Percentiles rank a stretch among this genome's conserved stretches.
Evolutionary conservation across 2,797 vertebrate species (phyloP).

Genomic region (Peromyscus attwateri): DNA sequence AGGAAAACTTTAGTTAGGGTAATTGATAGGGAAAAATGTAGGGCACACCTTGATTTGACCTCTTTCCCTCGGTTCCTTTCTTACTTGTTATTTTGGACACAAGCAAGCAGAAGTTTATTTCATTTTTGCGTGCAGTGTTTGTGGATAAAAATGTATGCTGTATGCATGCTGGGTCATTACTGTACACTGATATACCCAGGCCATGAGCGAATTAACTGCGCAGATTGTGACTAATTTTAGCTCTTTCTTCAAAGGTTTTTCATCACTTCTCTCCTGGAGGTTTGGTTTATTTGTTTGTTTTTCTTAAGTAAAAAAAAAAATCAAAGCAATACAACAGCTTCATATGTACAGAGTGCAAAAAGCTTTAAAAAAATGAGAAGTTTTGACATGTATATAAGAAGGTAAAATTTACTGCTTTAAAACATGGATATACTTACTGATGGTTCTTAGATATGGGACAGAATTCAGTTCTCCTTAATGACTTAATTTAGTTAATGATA

Average conservation of each 20-base stretch:
- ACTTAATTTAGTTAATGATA: not conserved
- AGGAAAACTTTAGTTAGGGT: not conserved
- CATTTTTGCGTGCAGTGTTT: no score
- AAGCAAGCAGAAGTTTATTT: not conserved
- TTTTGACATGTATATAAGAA: not conserved
- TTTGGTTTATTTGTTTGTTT: not conserved
- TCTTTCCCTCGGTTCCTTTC: not conserved
- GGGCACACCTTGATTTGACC: not conserved
- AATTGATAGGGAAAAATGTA: not conserved
- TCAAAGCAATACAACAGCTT: not conserved
- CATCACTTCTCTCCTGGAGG: not conserved
- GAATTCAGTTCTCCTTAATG: not conserved
- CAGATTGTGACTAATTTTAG: not conserved
- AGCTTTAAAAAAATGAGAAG: not conserved
- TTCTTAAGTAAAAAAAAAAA: not conserved
- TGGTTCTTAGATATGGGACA: not conserved
- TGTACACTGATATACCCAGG: not conserved
- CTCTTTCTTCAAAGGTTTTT: not conserved
- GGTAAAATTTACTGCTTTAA: constrained; percentile 5
- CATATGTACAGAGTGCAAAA: not conserved
- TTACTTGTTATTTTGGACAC: not conserved
- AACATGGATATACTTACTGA: not conserved
- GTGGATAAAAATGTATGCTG: not conserved
- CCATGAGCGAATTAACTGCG: not conserved
- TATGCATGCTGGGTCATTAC: not conserved